Base-by-base conservation (phyloP, 2,113 vertebrate species). In the Prietella phreatophila region DNA sequence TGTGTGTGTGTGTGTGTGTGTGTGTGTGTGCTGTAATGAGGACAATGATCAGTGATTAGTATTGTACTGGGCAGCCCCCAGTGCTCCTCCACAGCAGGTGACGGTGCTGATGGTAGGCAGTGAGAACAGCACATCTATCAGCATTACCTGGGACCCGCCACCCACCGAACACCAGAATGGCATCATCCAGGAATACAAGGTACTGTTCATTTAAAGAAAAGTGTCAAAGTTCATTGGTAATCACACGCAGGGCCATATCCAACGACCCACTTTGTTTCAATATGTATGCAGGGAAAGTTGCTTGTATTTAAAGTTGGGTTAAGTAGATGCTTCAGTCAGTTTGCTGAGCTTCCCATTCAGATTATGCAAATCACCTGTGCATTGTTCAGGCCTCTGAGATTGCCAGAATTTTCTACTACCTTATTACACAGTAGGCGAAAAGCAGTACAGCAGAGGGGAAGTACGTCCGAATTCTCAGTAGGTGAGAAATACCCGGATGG, bases 131-230 rank as follows among this genome's bases (percentile, higher is more conserved):
- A 99, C 98, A 25, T 99, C 98, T 85, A 99, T 99, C 89, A 99
- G 98, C 94, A 96, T 99, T 93, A 99, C 98, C 88, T 99, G 98
- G 98, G 98, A 99, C 89, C 98, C 98, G 22, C 98, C 98, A 71
- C 97, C 97, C 56, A 94, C 96, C 3, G 98, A 99, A 93, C 97
- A 99, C 92, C 98, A 99, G 93, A 99, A 99, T 50, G 98, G 98
- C 93, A 96, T 99, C 90, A 98, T 99, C 92, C 98, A 99, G 92
- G 98, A 99, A 90, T 99, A 99, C 91, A 99, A 98, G 98, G 98
- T 99, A 92, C 14, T 89, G 36, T 3, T 39, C 13, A 15, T 78
- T 78, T 80, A 30, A 55, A n/a, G 22, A 53, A 53, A 79, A 55
- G 6, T 53, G 6, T 33, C 47, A n/a, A 30, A 19, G 27, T 30